Evolutionary conservation across 2,797 vertebrate genomes (phyloP).

Genomic region (Jordanella pulchra): DNA sequence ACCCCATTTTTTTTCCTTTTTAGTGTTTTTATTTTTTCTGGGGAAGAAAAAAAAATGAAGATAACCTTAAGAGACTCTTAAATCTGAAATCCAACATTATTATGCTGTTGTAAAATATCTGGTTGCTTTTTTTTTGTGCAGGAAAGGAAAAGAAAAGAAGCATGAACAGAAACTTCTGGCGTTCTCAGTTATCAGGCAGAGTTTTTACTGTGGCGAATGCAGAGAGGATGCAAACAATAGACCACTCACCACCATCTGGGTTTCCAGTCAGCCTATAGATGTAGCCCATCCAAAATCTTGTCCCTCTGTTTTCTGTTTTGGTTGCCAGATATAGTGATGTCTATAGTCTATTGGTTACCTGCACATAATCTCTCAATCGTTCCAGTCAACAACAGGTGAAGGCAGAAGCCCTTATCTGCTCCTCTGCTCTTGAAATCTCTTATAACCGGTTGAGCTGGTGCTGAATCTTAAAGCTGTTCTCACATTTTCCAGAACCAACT

Average conservation of each 20-base stretch:
- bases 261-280: conserved; percentile 41
- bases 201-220: conserved; percentile 41
- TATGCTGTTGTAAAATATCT: conserved; percentile 77
- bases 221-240: conserved; percentile 29
- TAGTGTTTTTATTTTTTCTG: conserved; percentile 33
- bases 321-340: conserved; percentile 27
- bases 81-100: conserved; percentile 69
- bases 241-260: conserved; percentile 33
- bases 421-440: conserved; percentile 42
- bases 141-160: conserved; percentile 47
- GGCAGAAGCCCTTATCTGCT: conserved; percentile 48
- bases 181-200: conserved; percentile 35
- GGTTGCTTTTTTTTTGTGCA: conserved; percentile 74
- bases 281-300: conserved; percentile 25
- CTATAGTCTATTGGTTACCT: conserved; percentile 13
- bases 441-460: conserved; percentile 56
- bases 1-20: conserved; percentile 77
- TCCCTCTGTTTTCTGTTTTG: conserved; percentile 42
- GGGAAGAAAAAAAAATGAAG: conserved; percentile 59
- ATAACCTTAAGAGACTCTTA: conserved; percentile 58
- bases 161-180: conserved; percentile 46
- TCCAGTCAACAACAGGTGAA: conserved; percentile 46
- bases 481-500: conserved; percentile 66
- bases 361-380: conserved; percentile 15
- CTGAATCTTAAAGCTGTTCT: conserved; percentile 57